Evolutionary conservation across 2,797 vertebrate species (phyloP).

Genomic region (Pangasius djambal): DNA sequence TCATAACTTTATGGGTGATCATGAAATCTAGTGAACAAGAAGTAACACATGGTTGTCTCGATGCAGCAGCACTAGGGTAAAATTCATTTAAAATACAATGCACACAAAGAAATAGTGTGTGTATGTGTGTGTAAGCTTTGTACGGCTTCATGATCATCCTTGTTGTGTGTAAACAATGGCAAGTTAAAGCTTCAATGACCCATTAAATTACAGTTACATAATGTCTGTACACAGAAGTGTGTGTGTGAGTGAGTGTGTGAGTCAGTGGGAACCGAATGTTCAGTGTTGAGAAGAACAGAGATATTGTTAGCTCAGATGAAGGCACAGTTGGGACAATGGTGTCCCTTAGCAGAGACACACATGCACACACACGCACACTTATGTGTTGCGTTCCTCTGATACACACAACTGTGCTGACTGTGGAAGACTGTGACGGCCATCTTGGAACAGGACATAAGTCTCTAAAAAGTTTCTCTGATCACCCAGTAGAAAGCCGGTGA

Average conservation of each 20-base stretch:
- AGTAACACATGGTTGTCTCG: not conserved
- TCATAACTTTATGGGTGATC: no score
- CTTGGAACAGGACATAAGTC: not conserved
- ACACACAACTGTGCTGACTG: not conserved
- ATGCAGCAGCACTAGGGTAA: not conserved
- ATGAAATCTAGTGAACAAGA: not conserved
- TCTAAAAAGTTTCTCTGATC: not conserved
- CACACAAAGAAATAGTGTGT: not conserved
- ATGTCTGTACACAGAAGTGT: conserved; percentile 9
- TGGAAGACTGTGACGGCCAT: not conserved
- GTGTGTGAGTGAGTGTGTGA: conserved; percentile 25
- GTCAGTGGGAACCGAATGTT: conserved; percentile 31
- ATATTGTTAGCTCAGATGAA: conserved; percentile 44
- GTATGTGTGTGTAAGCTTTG: conserved; percentile 27
- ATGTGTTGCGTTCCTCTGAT: not conserved
- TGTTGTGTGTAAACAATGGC: conserved; percentile 6
- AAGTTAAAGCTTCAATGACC: not conserved
- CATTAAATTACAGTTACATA: conserved; percentile 13
- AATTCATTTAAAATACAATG: not conserved
- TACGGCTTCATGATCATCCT: not conserved
- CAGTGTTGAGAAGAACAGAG: conserved; percentile 45
- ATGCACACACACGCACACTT: not conserved
- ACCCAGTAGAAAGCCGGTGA: no score
- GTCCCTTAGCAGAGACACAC: conserved; percentile 3
- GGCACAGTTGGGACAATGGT: conserved; percentile 35